A percentile compares a stretch with the other conserved stretches of the same genome.
phyloP scores from a whole-genome alignment of 1,140 invertebrate species.

The silkworm (Bombyx mori) region DNA sequence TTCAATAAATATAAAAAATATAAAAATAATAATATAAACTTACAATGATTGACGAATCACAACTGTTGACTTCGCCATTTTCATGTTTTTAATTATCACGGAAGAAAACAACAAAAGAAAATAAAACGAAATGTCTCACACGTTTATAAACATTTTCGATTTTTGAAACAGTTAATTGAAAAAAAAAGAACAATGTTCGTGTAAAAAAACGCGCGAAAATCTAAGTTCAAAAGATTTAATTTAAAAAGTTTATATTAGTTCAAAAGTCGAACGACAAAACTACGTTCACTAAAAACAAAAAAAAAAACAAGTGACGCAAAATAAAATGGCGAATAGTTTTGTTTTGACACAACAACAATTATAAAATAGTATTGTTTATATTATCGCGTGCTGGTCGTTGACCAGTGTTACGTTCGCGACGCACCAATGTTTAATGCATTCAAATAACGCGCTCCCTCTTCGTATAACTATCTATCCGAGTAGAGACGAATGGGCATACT shows the following conservation, averaged over 20 bases:
- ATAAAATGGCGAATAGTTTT: too few species aligned
- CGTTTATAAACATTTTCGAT: slow-evolving; percentile 1
- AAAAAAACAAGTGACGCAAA: too few species aligned
- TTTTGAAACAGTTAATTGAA: too few species aligned
- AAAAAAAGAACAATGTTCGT: too few species aligned
- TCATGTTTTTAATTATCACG: slow-evolving; percentile 8
- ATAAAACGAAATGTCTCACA: slow-evolving; percentile 6
- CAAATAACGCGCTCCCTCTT: slow-evolving; percentile 11
- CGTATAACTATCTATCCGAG: slow-evolving; percentile 11
- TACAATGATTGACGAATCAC: slow-evolving; percentile 30
- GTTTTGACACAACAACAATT: too few species aligned
- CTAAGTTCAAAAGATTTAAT: too few species aligned
- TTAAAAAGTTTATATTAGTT: too few species aligned
- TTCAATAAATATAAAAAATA: neutral
- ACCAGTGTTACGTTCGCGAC: slow-evolving; percentile 11
- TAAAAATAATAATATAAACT: slow-evolving; percentile 17
- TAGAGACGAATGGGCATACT: neutral
- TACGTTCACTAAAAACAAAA: too few species aligned
- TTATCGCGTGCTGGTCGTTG: neutral
- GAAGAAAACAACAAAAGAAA: slow-evolving; percentile 6
- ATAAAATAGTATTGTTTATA: too few species aligned
- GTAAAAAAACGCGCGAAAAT: too few species aligned
- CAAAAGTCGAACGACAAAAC: too few species aligned
- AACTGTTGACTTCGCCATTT: slow-evolving; percentile 27
- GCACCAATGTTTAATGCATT: slow-evolving; percentile 17